Base-by-base conservation (phyloP, 2,797 vertebrate genomes). In the Halcyon badia region DNA sequence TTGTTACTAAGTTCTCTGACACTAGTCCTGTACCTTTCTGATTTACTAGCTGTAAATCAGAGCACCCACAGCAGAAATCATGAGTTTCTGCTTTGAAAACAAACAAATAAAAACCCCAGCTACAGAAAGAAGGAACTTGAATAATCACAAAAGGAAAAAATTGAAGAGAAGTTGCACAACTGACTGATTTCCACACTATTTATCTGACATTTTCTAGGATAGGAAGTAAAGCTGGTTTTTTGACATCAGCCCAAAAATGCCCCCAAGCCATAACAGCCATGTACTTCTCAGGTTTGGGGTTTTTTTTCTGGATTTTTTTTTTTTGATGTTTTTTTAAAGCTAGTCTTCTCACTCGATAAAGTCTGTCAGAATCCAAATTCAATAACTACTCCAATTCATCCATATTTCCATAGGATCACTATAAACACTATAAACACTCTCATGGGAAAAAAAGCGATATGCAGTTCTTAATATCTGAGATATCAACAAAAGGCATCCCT, bases 251-350 rank as follows among this genome's bases (percentile, higher is more conserved):
- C 14, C 30, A 25, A 52, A 68, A 88, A 77, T 11, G 18, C 2
- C 10, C 11, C 11, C 11, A 42, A 3, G 20, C 12, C 2, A 0
- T 68, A 79, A 56, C 11, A 72, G 49, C 5, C 6, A 71, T 9
- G 60, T 24, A 64, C 57, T 75, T 89, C 12, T 64, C 21, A 35
- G 9, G 17, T 65, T 62, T 69, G 16, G 16, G 3, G 3, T 0
- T 0, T 7, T 39, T 64, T 51, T 58, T 7, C 20, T 75, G 49
- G 26, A 14, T 39, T 39, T 6, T 42, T 61, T 64, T 18, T 9
- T 61, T 31, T 10, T 81, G 35, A 35, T n/a, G 6, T 44, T 37
- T 72, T 31, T 26, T 25, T 56, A 69, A 66, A 8, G 12, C 9
- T 49, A 60, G 17, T 14, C 57, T 26, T 62, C 37, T 54, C 7